These are phyloP conservation scores for Molossus alvarezi DNA, from an alignment of 2,797 vertebrate species.

Conservation along the genomic window DNA sequence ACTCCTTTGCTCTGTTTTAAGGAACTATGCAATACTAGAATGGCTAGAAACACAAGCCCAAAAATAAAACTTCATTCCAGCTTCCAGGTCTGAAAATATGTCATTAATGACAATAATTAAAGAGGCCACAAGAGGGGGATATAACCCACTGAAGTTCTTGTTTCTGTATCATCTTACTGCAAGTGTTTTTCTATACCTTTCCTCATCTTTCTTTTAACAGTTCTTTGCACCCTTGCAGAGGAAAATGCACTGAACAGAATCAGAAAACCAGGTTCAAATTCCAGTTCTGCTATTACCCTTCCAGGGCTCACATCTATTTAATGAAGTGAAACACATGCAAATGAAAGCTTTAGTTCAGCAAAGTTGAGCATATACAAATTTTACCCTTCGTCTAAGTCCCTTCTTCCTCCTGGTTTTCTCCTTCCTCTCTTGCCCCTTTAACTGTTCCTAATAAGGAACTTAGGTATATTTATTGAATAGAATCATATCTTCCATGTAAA, in stretches of 20 bases:
- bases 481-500: not conserved
- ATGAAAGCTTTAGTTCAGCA: not conserved
- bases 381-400: not conserved
- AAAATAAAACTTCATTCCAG: constrained; percentile 8
- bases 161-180: not conserved
- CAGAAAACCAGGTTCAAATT: constrained; percentile 39
- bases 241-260: not conserved
- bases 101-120: constrained; percentile 54
- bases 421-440: not conserved
- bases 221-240: not conserved
- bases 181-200: not conserved
- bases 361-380: not conserved
- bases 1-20: constrained; percentile 38
- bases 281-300: not conserved
- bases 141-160: not conserved
- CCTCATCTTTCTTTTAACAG: constrained; percentile 43
- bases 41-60: not conserved
- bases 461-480: not conserved
- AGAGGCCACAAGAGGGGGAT: constrained; percentile 69
- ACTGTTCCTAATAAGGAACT: not conserved
- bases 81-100: not conserved
- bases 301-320: not conserved
- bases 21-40: constrained; percentile 21
- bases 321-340: constrained; percentile 21
- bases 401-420: not conserved